Evolutionary conservation across 2,797 vertebrate genomes (phyloP).

Genomic region (Siniperca obscura): DNA sequence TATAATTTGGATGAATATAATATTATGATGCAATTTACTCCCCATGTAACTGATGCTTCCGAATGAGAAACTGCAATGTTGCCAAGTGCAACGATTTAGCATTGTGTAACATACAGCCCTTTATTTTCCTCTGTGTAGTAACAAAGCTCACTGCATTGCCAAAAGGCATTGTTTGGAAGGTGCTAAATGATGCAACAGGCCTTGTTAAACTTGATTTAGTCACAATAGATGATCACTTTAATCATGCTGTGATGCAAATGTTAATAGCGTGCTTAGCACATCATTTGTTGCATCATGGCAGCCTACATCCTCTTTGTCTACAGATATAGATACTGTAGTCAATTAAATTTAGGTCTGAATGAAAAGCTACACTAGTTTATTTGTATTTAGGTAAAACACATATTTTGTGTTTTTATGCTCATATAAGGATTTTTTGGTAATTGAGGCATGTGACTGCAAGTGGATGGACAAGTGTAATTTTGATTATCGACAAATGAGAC

Average conservation of each 20-base stretch:
- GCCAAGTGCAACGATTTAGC: slow-evolving; percentile 38
- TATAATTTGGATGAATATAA: slow-evolving; percentile 6
- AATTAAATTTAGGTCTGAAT: slow-evolving; percentile 43
- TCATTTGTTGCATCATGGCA: slow-evolving; percentile 85
- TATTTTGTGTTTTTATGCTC: slow-evolving; percentile 13
- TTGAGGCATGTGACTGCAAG: slow-evolving; percentile 1
- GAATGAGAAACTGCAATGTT: slow-evolving; percentile 42
- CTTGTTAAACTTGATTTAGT: slow-evolving; percentile 88
- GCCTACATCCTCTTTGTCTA: slow-evolving; percentile 69
- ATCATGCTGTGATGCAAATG: slow-evolving; percentile 86
- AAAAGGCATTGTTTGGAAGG: slow-evolving; percentile 78
- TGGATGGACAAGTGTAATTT: slow-evolving; percentile 45
- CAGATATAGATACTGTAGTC: slow-evolving; percentile 47
- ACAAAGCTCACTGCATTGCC: slow-evolving; percentile 71
- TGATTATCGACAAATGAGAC: slow-evolving; percentile 37
- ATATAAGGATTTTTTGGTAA: not conserved
- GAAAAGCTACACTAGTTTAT: not conserved
- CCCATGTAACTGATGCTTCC: slow-evolving; percentile 20
- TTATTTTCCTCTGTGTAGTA: slow-evolving; percentile 63
- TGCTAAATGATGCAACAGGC: slow-evolving; percentile 82
- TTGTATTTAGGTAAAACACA: slow-evolving; percentile 2
- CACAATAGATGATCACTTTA: slow-evolving; percentile 87
- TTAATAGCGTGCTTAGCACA: slow-evolving; percentile 87
- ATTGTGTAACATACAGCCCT: slow-evolving; percentile 44
- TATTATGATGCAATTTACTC: slow-evolving; percentile 18